phyloP scores from a whole-genome alignment of 92 coral and sea anemone species.

The Ricordea florida region DNA sequence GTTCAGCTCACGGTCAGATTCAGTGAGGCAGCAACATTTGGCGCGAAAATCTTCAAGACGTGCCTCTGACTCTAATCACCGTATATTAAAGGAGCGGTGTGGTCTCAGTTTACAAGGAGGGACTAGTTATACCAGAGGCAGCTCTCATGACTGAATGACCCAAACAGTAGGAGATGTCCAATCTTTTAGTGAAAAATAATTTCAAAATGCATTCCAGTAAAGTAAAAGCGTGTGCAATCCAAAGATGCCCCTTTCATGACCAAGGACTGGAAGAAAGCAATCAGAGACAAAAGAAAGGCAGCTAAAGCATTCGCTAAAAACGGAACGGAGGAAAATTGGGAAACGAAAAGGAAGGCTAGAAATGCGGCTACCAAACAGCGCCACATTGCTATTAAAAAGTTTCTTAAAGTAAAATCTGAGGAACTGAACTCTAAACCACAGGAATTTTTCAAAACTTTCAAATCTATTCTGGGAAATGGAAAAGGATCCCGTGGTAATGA shows the following conservation, averaged over 20 bases:
- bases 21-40: too few species aligned
- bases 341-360: constrained; percentile 26
- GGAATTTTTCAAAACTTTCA: constrained; percentile 6
- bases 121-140: too few species aligned
- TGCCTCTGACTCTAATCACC: too few species aligned
- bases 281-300: constrained; percentile 18
- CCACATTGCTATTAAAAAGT: background rate
- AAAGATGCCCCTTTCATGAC: constrained; percentile 32
- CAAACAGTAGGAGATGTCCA: too few species aligned
- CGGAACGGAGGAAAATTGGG: constrained; percentile 6
- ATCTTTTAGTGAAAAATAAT: too few species aligned
- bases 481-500: too few species aligned
- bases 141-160: too few species aligned
- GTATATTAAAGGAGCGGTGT: too few species aligned
- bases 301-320: constrained; percentile 16
- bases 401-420: background rate
- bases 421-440: constrained; percentile 1
- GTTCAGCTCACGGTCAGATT: too few species aligned
- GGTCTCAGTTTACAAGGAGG: too few species aligned
- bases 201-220: constrained; percentile 32
- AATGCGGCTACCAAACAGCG: constrained; percentile 16
- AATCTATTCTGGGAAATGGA: too few species aligned
- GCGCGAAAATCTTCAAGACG: too few species aligned
- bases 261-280: constrained; percentile 21
- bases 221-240: constrained; percentile 9